Evolutionary conservation across 2,797 vertebrate genomes (phyloP).

Genomic region (Notamacropus eugenii): DNA sequence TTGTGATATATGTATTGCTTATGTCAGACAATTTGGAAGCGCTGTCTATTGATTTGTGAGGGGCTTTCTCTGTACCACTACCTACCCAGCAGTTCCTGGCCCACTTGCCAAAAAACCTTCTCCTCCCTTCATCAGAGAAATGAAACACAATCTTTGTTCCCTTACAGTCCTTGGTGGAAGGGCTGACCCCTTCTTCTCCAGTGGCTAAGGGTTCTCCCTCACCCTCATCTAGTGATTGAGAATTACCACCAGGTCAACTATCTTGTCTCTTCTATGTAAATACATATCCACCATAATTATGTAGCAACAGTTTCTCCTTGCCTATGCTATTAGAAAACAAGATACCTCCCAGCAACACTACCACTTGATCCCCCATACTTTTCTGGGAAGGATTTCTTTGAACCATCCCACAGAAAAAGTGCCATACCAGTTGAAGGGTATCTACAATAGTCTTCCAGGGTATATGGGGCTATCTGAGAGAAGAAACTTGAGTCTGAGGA

Average conservation of each 20-base stretch:
- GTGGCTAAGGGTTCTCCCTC: background rate
- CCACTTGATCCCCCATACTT: background rate
- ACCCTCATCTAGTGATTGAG: background rate
- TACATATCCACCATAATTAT: background rate
- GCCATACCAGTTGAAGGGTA: background rate
- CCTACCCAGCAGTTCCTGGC: background rate
- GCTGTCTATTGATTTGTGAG: too few relatives aligned
- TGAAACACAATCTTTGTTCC: background rate
- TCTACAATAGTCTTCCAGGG: background rate
- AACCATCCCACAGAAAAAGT: background rate
- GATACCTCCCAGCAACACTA: background rate
- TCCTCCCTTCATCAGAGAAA: background rate
- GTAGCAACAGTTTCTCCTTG: background rate
- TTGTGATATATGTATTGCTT: too few relatives aligned
- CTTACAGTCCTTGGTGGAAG: background rate
- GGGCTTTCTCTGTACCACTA: background rate
- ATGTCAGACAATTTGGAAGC: too few relatives aligned
- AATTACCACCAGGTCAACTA: background rate
- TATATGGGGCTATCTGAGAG: background rate
- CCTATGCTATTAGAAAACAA: background rate
- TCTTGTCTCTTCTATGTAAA: background rate
- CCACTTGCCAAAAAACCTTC: background rate
- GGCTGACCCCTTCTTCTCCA: background rate
- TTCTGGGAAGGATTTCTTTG: background rate
- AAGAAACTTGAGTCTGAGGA: background rate